phyloP scores from a whole-genome alignment of 35 echinoderm and acorn worm genomes.

The Holothuria glaberrima region DNA sequence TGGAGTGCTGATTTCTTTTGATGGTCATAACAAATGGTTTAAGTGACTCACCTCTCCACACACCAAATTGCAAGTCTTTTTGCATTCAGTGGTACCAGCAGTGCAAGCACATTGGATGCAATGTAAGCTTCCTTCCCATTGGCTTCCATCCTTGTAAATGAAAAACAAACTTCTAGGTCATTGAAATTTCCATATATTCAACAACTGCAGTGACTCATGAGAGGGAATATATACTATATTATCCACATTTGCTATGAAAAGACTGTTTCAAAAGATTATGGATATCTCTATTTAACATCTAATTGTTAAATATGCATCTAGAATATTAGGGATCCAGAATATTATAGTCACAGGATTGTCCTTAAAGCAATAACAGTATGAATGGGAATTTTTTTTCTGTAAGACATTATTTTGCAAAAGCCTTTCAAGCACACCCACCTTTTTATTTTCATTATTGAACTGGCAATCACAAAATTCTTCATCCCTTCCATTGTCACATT shows the following conservation, averaged over 20 bases:
- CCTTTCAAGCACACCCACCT: neutral
- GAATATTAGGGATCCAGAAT: too few species aligned
- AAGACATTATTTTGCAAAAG: too few species aligned
- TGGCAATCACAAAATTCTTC: slow-evolving; percentile 37
- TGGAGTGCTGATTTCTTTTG: too few species aligned
- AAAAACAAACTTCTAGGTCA: neutral
- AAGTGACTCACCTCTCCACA: slow-evolving; percentile 17
- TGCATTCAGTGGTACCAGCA: slow-evolving; percentile 39
- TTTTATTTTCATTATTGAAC: neutral
- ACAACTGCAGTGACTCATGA: too few species aligned
- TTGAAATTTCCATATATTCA: neutral
- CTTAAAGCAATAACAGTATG: too few species aligned
- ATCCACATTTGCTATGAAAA: too few species aligned
- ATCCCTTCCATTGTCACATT: slow-evolving; percentile 16
- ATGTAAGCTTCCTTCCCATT: slow-evolving; percentile 2
- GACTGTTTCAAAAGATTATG: too few species aligned
- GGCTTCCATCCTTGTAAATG: neutral
- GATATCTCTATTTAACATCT: too few species aligned
- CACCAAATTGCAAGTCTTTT: slow-evolving; percentile 23
- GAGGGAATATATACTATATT: too few species aligned
- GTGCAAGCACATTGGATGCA: slow-evolving; percentile 27
- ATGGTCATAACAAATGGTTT: neutral
- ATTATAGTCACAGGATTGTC: too few species aligned
- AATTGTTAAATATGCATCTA: too few species aligned
- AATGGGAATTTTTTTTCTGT: too few species aligned